These are phyloP conservation scores for Prosopocoilus inquinatus DNA, from an alignment of 2,888 invertebrate species.

Conservation along the genomic window DNA sequence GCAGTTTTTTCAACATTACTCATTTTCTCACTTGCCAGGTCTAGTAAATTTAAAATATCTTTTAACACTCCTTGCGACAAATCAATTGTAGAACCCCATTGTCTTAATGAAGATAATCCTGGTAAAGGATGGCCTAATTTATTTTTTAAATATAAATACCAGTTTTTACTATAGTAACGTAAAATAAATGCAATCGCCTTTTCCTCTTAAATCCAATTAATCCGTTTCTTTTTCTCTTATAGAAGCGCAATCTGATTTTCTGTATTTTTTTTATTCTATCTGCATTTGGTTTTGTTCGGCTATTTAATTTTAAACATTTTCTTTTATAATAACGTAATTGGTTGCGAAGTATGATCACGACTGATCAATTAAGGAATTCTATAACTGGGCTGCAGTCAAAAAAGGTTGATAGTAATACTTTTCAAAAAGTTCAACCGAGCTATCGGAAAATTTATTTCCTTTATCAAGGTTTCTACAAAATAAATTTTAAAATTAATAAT, in stretches of 20 bases:
- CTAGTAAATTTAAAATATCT: slow-evolving; percentile 16
- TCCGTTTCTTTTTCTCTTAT: not conserved
- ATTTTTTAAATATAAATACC: slow-evolving; percentile 23
- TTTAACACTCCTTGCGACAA: slow-evolving; percentile 22
- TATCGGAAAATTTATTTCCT: no score
- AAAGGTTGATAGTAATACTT: no score
- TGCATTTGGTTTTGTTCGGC: not conserved
- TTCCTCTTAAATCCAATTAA: slow-evolving; percentile 2
- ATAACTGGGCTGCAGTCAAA: no score
- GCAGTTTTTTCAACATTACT: slow-evolving; percentile 16
- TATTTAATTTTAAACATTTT: not conserved
- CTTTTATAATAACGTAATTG: not conserved
- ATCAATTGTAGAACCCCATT: slow-evolving; percentile 29
- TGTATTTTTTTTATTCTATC: not conserved
- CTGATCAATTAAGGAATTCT: no score
- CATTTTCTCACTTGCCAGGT: slow-evolving; percentile 18
- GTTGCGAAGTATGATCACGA: no score
- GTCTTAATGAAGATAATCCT: slow-evolving; percentile 21
- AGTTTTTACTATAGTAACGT: slow-evolving; percentile 24
- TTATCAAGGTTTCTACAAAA: no score
- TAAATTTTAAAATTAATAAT: no score
- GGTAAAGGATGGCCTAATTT: slow-evolving; percentile 28
- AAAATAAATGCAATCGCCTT: slow-evolving; percentile 21
- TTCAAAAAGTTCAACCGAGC: no score
- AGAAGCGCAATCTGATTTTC: not conserved